Base-by-base conservation (phyloP, 2,797 vertebrate species). In the Staurois parvus region DNA sequence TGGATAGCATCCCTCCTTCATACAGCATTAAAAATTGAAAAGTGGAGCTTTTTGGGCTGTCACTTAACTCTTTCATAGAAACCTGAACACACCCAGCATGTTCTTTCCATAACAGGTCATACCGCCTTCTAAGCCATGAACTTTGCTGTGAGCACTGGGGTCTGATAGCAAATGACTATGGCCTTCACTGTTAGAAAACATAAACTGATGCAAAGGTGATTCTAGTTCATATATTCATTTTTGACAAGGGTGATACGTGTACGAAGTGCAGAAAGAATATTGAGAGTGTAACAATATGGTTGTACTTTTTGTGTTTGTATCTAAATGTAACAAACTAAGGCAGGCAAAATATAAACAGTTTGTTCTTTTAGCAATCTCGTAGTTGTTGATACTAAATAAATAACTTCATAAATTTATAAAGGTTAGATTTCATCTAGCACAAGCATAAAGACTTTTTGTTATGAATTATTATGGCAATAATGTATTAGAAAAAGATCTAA, bases 71-170 rank as follows among this genome's bases (percentile, higher is more conserved):
- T 17, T 52, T 59, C 8, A 59, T 59, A 48, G 15, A 13, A 32
- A 1, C 11, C 52, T 7, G 1, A 24, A 32, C 29, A 66, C 76
- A 66, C 40, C 32, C 59, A 28, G 59, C 12, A 59, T 67, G 19
- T 73, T 17, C 80, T 11, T 7, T 64, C 34, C 0, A 42, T 76
- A 24, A n/a, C n/a, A 32, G 21, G 13, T 76, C 7, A 52, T 45
- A 26, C 11, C 73, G 56, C 11, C 29, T 24, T 26, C 11, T 21
- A 32, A 2, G 3, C 19, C 45, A 40, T 77, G 45, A 70, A 77
- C 82, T 77, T 83, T 83, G 72, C 32, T 76, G 21, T 45, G 37
- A 37, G 45, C 42, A n/a, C 9, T 37, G 68, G 52, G 26, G 24
- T 45, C 37, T 69, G 37, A 48, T 66, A 7, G 29, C 52, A 74